Evolutionary conservation across 2,888 invertebrate species (phyloP).

Genomic region (Spodoptera picta): DNA sequence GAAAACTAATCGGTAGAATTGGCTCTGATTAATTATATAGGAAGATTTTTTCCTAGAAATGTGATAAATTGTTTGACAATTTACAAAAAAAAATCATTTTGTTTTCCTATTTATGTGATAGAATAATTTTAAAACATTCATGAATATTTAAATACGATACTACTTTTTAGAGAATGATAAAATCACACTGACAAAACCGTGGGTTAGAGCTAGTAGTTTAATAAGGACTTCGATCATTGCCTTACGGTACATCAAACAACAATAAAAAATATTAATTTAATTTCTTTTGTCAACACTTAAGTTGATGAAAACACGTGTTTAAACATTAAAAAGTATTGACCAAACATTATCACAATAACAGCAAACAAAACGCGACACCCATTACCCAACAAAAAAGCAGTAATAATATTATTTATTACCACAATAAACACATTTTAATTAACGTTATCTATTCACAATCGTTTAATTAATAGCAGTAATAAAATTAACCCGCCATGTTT

Average conservation of each 20-base stretch:
- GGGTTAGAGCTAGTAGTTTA: too few species aligned
- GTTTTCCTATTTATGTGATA: too few species aligned
- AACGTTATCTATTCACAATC: slow-evolving; percentile 66
- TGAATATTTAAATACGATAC: too few species aligned
- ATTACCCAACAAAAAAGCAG: slow-evolving; percentile 53
- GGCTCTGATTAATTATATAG: too few species aligned
- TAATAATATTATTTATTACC: slow-evolving; percentile 56
- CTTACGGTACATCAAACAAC: too few species aligned
- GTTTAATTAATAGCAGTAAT: slow-evolving; percentile 68
- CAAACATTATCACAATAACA: slow-evolving; percentile 49
- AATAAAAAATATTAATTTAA: not conserved
- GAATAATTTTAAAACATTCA: too few species aligned
- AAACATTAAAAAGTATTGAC: slow-evolving; percentile 36
- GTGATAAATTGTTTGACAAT: too few species aligned
- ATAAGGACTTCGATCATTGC: too few species aligned
- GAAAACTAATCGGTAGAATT: slow-evolving; percentile 1
- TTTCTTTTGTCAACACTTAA: slow-evolving; percentile 20
- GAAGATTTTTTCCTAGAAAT: too few species aligned
- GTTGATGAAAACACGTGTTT: slow-evolving; percentile 46
- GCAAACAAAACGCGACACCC: slow-evolving; percentile 48
- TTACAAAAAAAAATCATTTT: too few species aligned
- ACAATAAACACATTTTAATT: slow-evolving; percentile 66
- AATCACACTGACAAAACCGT: too few species aligned
- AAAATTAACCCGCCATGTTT: slow-evolving; percentile 70
- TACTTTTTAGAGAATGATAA: too few species aligned